phyloP scores from a whole-genome alignment of 1,140 invertebrate species.

The Pogonomyrmex barbatus region DNA sequence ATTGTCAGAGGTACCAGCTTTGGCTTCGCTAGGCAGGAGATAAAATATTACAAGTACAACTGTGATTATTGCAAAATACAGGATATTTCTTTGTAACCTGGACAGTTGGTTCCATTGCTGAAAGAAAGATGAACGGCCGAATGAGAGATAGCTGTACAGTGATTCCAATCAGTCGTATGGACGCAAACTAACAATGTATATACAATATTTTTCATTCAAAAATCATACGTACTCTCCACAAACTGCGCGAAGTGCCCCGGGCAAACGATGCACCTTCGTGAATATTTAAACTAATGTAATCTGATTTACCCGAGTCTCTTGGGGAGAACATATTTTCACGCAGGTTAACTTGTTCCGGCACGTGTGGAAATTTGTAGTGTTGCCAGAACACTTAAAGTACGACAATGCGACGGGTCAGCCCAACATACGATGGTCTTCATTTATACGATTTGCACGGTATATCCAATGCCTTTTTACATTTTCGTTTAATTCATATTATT shows the following conservation, averaged over 20 bases:
- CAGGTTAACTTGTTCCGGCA: slow-evolving; percentile 75
- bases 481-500: slow-evolving; percentile 54
- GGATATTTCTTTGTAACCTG: slow-evolving; percentile 92
- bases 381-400: slow-evolving; percentile 62
- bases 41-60: slow-evolving; percentile 87
- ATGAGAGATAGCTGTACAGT: background rate
- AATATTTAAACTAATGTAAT: slow-evolving; percentile 85
- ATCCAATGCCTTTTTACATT: slow-evolving; percentile 51
- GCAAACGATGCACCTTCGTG: slow-evolving; percentile 79
- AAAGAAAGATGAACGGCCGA: slow-evolving; percentile 61
- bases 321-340: slow-evolving; percentile 80
- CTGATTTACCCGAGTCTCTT: slow-evolving; percentile 77
- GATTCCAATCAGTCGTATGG: background rate
- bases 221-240: slow-evolving; percentile 84
- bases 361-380: background rate
- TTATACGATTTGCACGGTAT: slow-evolving; percentile 55
- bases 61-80: slow-evolving; percentile 88
- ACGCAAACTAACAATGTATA: background rate
- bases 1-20: slow-evolving; percentile 71
- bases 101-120: slow-evolving; percentile 94
- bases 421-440: slow-evolving; percentile 66
- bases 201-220: background rate
- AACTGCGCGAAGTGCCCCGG: slow-evolving; percentile 80
- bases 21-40: slow-evolving; percentile 84
- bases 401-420: slow-evolving; percentile 15